Conservation (phyloP, 2,888 invertebrate genomes). For the Eupithecia abbreviata region DNA sequence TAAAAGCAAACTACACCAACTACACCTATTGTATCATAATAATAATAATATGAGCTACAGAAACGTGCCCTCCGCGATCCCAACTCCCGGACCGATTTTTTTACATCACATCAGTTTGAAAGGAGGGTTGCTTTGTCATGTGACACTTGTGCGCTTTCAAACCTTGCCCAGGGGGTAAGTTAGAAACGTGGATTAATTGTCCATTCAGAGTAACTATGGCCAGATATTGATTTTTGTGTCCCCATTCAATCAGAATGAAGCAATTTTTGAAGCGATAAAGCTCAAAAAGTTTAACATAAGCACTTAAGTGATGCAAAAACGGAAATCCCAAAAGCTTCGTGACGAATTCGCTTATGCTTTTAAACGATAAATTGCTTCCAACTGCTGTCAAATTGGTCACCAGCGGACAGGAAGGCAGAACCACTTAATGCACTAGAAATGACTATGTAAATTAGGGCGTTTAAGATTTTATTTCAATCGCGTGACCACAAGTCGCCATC, state of each 20-base stretch:
- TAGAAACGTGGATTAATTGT: conserved; percentile 73
- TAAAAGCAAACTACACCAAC: conserved; percentile 20
- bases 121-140: conserved; percentile 79
- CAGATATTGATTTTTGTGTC: conserved; percentile 41
- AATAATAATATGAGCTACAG: conserved; percentile 32
- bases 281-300: not conserved
- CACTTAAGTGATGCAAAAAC: conserved; percentile 22
- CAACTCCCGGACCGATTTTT: conserved; percentile 68
- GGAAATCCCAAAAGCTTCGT: conserved; percentile 27
- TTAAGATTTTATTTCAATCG: conserved; percentile 53
- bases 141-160: conserved; percentile 79
- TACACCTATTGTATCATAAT: conserved; percentile 20
- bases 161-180: conserved; percentile 69
- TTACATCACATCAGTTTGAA: conserved; percentile 71
- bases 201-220: conserved; percentile 58
- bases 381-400: conserved; percentile 24
- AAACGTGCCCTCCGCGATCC: conserved; percentile 62
- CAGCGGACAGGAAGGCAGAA: conserved; percentile 29
- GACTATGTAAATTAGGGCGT: conserved; percentile 37
- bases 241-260: conserved; percentile 23
- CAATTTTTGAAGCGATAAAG: conserved; percentile 15
- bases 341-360: conserved; percentile 23
- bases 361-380: conserved; percentile 29
- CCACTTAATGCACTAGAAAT: conserved; percentile 32
- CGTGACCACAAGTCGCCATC: conserved; percentile 64